Percentiles rank a stretch among this genome's conserved stretches.
Evolutionary conservation across 2,797 vertebrate genomes (phyloP).

Genomic region (Crax fasciolata): DNA sequence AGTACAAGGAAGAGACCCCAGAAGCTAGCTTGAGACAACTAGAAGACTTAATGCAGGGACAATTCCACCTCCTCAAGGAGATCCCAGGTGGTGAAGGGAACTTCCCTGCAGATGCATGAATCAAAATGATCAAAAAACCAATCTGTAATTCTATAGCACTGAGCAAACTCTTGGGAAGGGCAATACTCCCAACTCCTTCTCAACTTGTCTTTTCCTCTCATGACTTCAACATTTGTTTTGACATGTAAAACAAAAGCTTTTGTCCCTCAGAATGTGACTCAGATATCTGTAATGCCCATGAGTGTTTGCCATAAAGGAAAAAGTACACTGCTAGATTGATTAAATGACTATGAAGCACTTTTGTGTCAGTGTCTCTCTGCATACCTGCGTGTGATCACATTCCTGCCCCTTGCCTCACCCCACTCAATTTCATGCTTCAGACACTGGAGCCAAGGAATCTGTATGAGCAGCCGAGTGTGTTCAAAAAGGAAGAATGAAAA

Average conservation of each 20-base stretch:
- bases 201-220: background rate
- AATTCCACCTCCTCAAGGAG: background rate
- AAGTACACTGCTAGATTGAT: slow-evolving; percentile 4
- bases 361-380: slow-evolving; percentile 16
- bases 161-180: background rate
- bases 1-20: background rate
- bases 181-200: background rate
- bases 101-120: background rate
- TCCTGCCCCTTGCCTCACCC: background rate
- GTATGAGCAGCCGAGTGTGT: background rate
- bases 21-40: slow-evolving; percentile 6
- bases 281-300: background rate
- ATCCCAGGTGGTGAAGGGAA: background rate
- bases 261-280: background rate
- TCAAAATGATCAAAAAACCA: background rate
- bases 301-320: background rate
- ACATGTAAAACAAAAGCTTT: background rate
- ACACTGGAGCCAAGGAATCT: background rate
- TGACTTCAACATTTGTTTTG: background rate
- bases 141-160: background rate
- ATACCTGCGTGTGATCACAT: background rate
- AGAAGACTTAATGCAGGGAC: background rate
- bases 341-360: slow-evolving; percentile 55
- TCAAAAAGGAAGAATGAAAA: background rate
- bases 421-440: background rate